Base-by-base conservation (phyloP, 2,797 vertebrate genomes). In the Mormyrops boulengeri region DNA sequence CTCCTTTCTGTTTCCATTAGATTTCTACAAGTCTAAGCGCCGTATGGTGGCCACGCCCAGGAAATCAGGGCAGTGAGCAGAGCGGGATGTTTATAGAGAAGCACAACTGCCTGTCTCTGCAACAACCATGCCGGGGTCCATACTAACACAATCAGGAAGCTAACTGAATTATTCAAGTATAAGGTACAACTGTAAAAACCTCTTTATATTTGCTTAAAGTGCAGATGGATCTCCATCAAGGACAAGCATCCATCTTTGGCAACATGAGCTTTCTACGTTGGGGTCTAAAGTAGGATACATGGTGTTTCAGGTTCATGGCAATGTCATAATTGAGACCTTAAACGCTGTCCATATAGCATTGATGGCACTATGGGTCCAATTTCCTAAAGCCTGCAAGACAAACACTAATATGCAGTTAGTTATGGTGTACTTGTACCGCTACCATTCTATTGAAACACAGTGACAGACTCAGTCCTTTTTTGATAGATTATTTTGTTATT, bases 11-110 rank as follows among this genome's bases (percentile, higher is more conserved):
- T 41, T 91, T 30, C 22, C 55, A 87, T 62, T 95, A 99, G 98
- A 99, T 93, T 99, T 97, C 95, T 99, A 98, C 91, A 95, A 95
- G 92, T 92, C 97, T 38, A 99, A 99, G 93, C 91, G 96, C 90
- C 95, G 96, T 94, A 92, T 95, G 0, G 91, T 97, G 86, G 92
- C 88, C 89, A 94, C 91, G 88, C 92, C 94, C 0, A 93, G 92
- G 89, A 97, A 97, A 91, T 96, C 97, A n/a, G 96, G 94, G 85
- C 95, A 95, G 87, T 99, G 94, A 98, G 82, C 6, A 0, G 82
- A 12, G 2, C 41, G 38, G 62, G 88, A 47, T 26, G 44, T 52
- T 30, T 22, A 11, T 44, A 19, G 44, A 85, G 19, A 52, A 52
- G 44, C 47, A 22, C 22, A 26, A 14, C 82, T 85, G 49, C 44